These are phyloP conservation scores for Anabacerthia variegaticeps DNA, from an alignment of 2,797 vertebrate genomes.

Conservation along the genomic window DNA sequence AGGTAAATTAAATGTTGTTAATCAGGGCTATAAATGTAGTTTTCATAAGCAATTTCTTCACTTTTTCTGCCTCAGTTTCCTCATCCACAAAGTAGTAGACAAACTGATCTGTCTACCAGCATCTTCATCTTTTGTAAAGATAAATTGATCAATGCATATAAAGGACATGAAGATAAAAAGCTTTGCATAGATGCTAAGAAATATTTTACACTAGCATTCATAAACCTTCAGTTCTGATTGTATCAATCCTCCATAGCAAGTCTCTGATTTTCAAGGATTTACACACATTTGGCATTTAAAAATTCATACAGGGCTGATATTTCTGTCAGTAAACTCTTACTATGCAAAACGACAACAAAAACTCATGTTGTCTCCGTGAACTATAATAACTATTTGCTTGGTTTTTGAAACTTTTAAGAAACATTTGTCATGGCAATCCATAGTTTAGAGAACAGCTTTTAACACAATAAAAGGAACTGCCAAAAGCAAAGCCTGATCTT, in stretches of 20 bases:
- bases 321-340: neutral
- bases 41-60: neutral
- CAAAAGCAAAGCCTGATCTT: neutral
- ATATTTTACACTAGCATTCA: neutral
- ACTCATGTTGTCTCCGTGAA: neutral
- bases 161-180: neutral
- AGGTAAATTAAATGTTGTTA: neutral
- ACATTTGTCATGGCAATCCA: neutral
- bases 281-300: neutral
- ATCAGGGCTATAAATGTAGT: neutral
- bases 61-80: neutral
- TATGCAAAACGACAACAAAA: neutral
- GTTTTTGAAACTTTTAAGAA: neutral
- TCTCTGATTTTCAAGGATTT: neutral
- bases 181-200: neutral
- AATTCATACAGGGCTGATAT: neutral
- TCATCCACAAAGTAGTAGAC: neutral
- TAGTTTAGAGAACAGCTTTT: neutral
- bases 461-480: neutral
- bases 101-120: neutral
- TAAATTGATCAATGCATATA: neutral
- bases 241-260: neutral
- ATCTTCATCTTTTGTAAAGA: neutral
- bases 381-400: neutral
- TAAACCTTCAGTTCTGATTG: neutral